Conservation (phyloP, 2,797 vertebrate species). For the Pangasius larnaudii region DNA sequence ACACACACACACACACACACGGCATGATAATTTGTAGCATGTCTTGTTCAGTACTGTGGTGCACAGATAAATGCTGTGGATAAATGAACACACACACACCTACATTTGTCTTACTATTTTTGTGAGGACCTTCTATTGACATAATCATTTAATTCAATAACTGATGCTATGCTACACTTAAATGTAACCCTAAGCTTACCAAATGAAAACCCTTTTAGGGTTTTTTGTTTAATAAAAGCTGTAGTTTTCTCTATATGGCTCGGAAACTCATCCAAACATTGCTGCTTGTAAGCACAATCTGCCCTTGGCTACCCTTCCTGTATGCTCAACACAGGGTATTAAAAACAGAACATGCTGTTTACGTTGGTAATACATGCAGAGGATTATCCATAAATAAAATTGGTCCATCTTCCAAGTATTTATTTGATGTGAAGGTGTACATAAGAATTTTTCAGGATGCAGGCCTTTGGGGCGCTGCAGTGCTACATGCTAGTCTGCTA, state of each 20-base stretch:
- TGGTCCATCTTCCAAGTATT: background rate
- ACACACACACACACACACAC: conserved; percentile 25
- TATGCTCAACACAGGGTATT: background rate
- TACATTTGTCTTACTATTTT: background rate
- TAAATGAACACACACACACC: conserved; percentile 21
- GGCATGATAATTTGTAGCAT: conserved; percentile 61
- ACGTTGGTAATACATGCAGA: background rate
- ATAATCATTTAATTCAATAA: background rate
- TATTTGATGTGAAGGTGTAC: background rate
- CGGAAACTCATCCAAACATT: background rate
- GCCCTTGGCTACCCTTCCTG: background rate
- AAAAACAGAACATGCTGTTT: background rate
- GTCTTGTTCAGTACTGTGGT: conserved; percentile 57
- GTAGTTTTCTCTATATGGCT: background rate
- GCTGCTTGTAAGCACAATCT: background rate
- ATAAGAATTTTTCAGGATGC: too few species aligned
- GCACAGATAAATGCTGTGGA: conserved; percentile 47
- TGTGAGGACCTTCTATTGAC: background rate
- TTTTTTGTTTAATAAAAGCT: background rate
- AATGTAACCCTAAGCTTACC: too few species aligned
- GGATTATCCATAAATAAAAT: background rate
- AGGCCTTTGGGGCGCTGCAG: background rate
- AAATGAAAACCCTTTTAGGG: background rate
- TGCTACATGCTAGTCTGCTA: background rate
- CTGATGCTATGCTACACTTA: background rate